phyloP scores from a whole-genome alignment of 1,140 invertebrate species.

The Trissolcus basalis region DNA sequence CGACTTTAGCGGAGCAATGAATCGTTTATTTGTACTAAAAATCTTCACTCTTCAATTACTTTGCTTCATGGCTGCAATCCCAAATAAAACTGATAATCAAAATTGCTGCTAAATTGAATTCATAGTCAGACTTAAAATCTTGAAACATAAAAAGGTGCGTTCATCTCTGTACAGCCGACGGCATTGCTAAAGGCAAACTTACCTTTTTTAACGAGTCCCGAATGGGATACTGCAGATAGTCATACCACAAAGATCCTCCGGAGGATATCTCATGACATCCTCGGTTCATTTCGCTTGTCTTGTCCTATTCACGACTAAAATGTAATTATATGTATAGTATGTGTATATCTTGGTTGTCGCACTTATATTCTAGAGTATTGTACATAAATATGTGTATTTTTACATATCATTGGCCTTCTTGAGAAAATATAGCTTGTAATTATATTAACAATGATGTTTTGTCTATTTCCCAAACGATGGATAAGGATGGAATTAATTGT shows the following conservation, averaged over 20 bases:
- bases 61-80: too few species aligned
- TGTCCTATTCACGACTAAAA: conserved; percentile 56
- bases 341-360: conserved; percentile 74
- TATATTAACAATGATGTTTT: conserved; percentile 65
- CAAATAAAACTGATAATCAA: too few species aligned
- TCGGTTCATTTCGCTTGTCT: conserved; percentile 46
- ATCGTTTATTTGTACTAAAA: too few species aligned
- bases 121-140: too few species aligned
- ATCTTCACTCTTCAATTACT: too few species aligned
- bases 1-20: too few species aligned
- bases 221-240: conserved; percentile 10
- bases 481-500: conserved; percentile 49
- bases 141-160: too few species aligned
- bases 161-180: too few species aligned
- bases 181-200: too few species aligned
- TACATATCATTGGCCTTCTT: conserved; percentile 75
- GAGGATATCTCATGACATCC: conserved; percentile 39
- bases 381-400: conserved; percentile 76
- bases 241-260: conserved; percentile 19
- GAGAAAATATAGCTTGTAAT: conserved; percentile 70
- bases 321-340: conserved; percentile 74
- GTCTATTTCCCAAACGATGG: conserved; percentile 52
- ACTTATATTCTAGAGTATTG: conserved; percentile 74
- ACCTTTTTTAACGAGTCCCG: too few species aligned
- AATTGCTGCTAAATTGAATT: too few species aligned